Base-by-base conservation (phyloP, 2,797 vertebrate genomes). In the Chelon auratus region DNA sequence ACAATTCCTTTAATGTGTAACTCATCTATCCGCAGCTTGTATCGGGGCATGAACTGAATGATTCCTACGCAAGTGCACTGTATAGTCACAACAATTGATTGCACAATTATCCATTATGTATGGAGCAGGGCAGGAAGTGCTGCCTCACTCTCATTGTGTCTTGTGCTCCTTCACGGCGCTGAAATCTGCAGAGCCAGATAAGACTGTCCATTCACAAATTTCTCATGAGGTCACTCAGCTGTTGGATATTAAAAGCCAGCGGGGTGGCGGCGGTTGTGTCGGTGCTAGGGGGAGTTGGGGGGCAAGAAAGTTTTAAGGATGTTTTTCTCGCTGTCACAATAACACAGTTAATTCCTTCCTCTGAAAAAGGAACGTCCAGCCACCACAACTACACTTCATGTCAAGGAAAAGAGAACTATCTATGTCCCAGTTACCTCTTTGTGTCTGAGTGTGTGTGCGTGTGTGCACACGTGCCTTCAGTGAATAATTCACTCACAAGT, bases 151-250 rank as follows among this genome's bases (percentile, higher is more conserved):
- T 85, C 85, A 88, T 90, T 93, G 91, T 93, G 85, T 71, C 77
- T 87, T 73, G 22, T 58, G 54, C 78, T 80, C 64, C 65, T 66
- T 37, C 52, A 13, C 54, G 51, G 39, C 71, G 39, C 68, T 75
- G 74, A 86, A 88, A 86, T 83, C 80, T 91, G 91, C 76, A 54
- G 59, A 63, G 68, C 75, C 81, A 68, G 90, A 92, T 89, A 89
- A 90, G 86, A 62, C 42, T 54, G 75, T 89, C 77, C 88, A 93
- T 93, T 93, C 87, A 92, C 81, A 91, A 90, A 86, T 82, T 87
- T 92, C 82, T 85, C 82, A 89, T 86, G 80, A 91, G 84, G 82
- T 93, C 89, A 91, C 74, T 85, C 75, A 84, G 76, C 85, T 90
- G 86, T 56, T 80, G 84, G 83, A 86, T 80, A 89, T 83, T 89